Conservation (phyloP, 1,140 invertebrate genomes). For the Trichomalopsis sarcophagae region DNA sequence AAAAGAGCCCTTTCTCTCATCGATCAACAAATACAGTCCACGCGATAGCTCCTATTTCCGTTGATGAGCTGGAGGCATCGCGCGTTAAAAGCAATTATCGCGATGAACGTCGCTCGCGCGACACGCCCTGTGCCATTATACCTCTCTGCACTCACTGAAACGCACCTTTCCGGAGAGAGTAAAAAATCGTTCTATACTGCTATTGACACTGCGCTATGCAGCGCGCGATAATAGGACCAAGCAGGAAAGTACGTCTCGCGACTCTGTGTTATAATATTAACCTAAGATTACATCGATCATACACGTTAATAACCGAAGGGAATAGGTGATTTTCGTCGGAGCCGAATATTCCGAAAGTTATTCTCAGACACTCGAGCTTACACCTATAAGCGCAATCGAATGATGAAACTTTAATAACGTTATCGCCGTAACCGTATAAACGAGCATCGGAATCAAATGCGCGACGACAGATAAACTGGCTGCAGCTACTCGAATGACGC, state of each 20-base stretch:
- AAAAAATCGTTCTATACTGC: neutral
- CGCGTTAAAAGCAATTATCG: neutral
- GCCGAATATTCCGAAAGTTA: too few relatives aligned
- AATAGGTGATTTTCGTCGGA: neutral
- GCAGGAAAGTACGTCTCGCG: neutral
- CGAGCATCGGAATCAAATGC: too few relatives aligned
- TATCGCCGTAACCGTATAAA: too few relatives aligned
- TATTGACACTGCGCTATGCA: neutral
- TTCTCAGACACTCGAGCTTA: too few relatives aligned
- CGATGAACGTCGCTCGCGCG: neutral
- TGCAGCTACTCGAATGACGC: neutral
- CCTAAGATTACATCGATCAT: neutral
- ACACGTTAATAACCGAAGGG: neutral
- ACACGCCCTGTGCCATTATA: neutral
- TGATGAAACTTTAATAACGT: too few relatives aligned
- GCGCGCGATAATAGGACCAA: neutral
- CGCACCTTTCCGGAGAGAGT: neutral
- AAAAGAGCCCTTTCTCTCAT: neutral
- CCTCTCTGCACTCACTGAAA: too few relatives aligned
- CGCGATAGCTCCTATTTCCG: neutral
- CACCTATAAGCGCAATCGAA: too few relatives aligned
- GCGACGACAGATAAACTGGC: too few relatives aligned
- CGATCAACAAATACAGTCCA: neutral
- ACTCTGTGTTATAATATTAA: neutral
- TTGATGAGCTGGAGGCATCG: neutral